These are phyloP conservation scores for Glareola pratincola DNA, from an alignment of 2,113 vertebrate species.

Conservation along the genomic window DNA sequence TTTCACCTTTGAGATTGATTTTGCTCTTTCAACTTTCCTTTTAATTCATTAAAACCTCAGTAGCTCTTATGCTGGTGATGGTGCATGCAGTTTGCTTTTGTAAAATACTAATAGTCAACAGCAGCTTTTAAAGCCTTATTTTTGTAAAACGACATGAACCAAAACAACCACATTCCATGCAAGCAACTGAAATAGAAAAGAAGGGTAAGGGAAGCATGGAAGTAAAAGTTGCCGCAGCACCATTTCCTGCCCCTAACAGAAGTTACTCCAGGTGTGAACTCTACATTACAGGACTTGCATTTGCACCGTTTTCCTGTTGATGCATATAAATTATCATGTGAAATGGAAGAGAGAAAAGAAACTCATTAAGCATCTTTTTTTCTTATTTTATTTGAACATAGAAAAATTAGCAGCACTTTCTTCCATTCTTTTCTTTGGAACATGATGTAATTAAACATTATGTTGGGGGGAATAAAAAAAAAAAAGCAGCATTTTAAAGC, in stretches of 20 bases:
- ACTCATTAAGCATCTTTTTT: not conserved
- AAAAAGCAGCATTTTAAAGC: conserved; percentile 10
- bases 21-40: not conserved
- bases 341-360: not conserved
- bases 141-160: not conserved
- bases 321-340: not conserved
- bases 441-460: not conserved
- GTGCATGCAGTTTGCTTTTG: not conserved
- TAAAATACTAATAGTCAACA: not conserved
- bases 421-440: conserved; percentile 17
- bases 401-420: conserved; percentile 10
- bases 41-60: not conserved
- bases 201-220: not conserved
- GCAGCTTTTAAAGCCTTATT: not conserved
- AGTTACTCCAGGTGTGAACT: not conserved
- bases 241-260: not conserved
- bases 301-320: not conserved
- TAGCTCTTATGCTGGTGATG: not conserved
- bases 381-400: not conserved
- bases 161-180: not conserved
- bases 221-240: not conserved
- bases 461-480: not conserved
- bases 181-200: not conserved
- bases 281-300: not conserved
- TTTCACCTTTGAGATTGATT: not conserved